These are phyloP conservation scores for Oncorhynchus kisutch DNA, from an alignment of 2,113 vertebrate genomes.

Conservation along the genomic window DNA sequence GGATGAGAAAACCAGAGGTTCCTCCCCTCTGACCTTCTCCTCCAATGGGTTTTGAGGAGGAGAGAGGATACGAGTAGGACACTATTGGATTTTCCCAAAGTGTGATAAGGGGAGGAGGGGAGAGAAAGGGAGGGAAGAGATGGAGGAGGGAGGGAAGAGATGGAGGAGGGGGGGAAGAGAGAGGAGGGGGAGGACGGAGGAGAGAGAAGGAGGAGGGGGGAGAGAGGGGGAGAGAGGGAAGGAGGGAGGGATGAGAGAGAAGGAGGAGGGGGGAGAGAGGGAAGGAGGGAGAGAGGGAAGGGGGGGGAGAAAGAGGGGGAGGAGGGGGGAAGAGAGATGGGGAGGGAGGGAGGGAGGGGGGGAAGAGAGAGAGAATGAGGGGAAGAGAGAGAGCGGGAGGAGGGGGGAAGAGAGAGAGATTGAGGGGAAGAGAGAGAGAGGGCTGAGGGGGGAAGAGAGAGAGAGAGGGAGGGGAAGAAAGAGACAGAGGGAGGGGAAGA, in stretches of 20 bases:
- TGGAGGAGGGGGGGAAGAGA: neutral
- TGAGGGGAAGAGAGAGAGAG: too few relatives aligned
- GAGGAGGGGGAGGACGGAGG: neutral
- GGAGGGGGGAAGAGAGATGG: neutral
- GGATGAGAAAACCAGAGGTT: too few relatives aligned
- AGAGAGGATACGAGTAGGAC: too few relatives aligned
- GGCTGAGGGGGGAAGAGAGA: too few relatives aligned
- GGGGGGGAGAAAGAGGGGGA: neutral
- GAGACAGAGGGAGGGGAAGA: too few relatives aligned
- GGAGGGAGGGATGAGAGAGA: neutral
- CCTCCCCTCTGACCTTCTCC: too few relatives aligned
- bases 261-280: slow-evolving; percentile 11
- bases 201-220: too few relatives aligned
- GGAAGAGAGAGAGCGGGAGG: too few relatives aligned
- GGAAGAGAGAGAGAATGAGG: too few relatives aligned
- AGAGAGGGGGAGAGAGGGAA: fast-evolving
- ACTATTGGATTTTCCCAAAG: neutral
- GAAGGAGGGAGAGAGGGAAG: neutral
- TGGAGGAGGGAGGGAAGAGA: neutral
- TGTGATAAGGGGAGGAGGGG: neutral
- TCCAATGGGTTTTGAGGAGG: too few relatives aligned
- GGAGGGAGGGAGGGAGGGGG: fast-evolving
- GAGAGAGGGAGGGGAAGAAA: too few relatives aligned
- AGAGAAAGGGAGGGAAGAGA: neutral
- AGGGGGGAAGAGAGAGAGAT: too few relatives aligned